Percentiles rank a stretch among this genome's conserved stretches.
phyloP scores from a whole-genome alignment of 2,888 invertebrate genomes.

The Brachyptera risi region DNA sequence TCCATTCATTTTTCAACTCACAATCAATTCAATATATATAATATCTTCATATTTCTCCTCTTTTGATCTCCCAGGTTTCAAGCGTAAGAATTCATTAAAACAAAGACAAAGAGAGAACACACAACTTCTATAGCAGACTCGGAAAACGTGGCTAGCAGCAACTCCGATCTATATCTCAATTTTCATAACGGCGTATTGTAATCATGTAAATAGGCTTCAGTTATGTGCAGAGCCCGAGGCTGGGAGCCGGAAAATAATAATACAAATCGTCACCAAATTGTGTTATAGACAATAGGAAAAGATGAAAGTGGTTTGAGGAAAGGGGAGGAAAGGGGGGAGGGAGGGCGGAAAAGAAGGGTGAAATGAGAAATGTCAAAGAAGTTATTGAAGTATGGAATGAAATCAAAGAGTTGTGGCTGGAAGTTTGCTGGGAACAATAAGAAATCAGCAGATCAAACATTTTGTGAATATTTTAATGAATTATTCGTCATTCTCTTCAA shows the following conservation, averaged over 20 bases:
- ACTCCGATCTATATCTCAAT: slow-evolving; percentile 8
- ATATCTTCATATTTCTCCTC: no score
- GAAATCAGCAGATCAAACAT: no score
- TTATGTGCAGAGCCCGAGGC: slow-evolving; percentile 4
- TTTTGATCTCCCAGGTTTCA: slow-evolving; percentile 3
- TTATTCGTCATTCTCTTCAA: no score
- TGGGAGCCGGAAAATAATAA: slow-evolving; percentile 5
- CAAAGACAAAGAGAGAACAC: neutral
- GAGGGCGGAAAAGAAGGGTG: no score
- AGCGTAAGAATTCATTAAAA: slow-evolving; percentile 16
- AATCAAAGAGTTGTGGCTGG: no score
- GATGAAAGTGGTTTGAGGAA: neutral
- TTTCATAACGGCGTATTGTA: slow-evolving; percentile 9
- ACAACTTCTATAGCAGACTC: neutral
- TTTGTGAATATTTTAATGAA: no score
- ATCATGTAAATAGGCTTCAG: slow-evolving; percentile 2
- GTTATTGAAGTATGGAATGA: neutral
- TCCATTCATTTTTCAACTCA: slow-evolving; percentile 1
- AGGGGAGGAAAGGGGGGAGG: no score
- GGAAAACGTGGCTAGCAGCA: no score
- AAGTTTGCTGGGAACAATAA: no score
- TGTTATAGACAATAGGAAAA: slow-evolving; percentile 9
- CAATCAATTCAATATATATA: no score
- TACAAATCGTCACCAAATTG: slow-evolving; percentile 18
- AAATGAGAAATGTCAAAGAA: slow-evolving; percentile 8